phyloP scores from a whole-genome alignment of 2,113 vertebrate species.

The Grammomys dolichurus region DNA sequence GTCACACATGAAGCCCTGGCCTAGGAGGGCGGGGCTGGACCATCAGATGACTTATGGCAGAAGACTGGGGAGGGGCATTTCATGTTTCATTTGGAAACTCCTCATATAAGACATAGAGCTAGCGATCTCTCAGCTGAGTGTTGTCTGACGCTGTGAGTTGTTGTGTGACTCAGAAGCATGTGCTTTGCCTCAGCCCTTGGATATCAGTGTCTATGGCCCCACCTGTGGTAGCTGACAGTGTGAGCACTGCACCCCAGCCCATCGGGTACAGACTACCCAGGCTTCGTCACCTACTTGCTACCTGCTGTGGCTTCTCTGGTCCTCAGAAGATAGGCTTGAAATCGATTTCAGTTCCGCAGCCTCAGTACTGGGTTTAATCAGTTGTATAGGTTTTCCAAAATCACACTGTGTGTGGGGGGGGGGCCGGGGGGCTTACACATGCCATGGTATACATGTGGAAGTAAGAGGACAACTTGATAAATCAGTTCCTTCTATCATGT shows the following conservation, averaged over 20 bases:
- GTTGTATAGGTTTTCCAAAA: neutral
- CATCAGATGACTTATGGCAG: fast-evolving
- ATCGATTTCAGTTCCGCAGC: neutral
- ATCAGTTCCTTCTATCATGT: too few relatives aligned
- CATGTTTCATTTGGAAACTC: neutral
- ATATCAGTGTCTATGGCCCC: fast-evolving
- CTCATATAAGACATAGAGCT: neutral
- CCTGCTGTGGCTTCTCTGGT: neutral
- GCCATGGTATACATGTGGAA: too few relatives aligned
- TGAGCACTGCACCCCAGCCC: neutral
- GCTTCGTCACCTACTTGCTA: neutral
- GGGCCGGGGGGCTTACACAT: neutral
- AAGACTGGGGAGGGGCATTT: neutral
- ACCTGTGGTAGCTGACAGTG: neutral
- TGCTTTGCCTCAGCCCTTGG: neutral
- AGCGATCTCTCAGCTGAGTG: neutral
- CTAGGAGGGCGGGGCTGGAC: neutral
- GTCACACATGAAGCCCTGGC: fast-evolving
- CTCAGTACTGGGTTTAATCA: neutral
- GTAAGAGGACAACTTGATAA: neutral
- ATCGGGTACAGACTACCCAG: neutral
- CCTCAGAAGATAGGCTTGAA: neutral
- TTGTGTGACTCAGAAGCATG: neutral
- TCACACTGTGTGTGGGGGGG: neutral
- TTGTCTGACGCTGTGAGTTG: neutral